phyloP scores from a whole-genome alignment of 2,797 vertebrate species.

The Uromys caudimaculatus region DNA sequence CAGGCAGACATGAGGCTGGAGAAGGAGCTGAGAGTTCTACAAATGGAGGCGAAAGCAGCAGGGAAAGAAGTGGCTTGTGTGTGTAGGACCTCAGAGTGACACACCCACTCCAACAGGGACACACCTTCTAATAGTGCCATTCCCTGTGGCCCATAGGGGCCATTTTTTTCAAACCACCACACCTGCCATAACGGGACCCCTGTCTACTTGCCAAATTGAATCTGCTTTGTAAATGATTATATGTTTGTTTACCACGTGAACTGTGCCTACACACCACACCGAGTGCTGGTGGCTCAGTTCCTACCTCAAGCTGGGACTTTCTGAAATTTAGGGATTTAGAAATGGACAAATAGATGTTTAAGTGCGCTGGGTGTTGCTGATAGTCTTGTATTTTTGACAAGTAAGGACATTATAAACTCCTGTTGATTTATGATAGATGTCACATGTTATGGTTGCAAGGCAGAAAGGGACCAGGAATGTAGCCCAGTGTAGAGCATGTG shows the following conservation, averaged over 20 bases:
- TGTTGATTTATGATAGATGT: constrained; percentile 1
- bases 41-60: not conserved
- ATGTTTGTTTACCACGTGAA: not conserved
- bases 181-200: not conserved
- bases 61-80: not conserved
- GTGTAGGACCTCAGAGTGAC: not conserved
- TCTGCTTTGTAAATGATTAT: not conserved
- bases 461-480: not conserved
- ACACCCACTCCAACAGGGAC: not conserved
- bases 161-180: not conserved
- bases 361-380: not conserved
- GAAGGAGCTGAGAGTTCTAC: not conserved
- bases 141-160: not conserved
- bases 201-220: not conserved
- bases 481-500: not conserved
- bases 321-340: constrained; percentile 19
- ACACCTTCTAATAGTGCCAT: not conserved
- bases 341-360: constrained; percentile 39
- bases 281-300: not conserved
- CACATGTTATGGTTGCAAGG: not conserved
- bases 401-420: constrained; percentile 39
- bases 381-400: constrained; percentile 26
- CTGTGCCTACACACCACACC: not conserved
- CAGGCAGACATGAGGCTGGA: not conserved
- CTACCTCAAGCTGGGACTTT: not conserved